Percentiles rank a stretch among this genome's conserved stretches.
phyloP scores from a whole-genome alignment of 2,797 vertebrate genomes.

The Enteromius treurensis region DNA sequence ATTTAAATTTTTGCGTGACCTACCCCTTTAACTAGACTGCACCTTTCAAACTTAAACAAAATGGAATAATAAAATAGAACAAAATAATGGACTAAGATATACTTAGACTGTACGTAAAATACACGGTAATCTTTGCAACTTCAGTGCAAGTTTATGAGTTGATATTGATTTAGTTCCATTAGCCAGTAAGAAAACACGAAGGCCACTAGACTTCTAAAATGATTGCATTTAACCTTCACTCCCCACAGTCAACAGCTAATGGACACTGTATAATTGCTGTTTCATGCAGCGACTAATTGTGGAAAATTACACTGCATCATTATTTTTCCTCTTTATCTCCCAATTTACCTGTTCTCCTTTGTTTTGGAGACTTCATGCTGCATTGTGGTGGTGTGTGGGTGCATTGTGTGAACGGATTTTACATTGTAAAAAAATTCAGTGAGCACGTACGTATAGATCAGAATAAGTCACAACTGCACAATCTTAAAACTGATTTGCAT shows the following conservation, averaged over 20 bases:
- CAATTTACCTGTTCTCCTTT: constrained; percentile 47
- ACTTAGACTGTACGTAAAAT: too few relatives aligned
- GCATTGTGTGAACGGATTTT: background rate
- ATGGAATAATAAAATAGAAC: background rate
- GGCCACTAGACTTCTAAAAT: constrained; percentile 73
- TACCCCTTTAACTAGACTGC: background rate
- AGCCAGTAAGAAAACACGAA: background rate
- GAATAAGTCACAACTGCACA: background rate
- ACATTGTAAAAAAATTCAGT: background rate
- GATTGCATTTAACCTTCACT: constrained; percentile 91
- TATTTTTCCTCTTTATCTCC: constrained; percentile 56
- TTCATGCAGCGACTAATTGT: constrained; percentile 91
- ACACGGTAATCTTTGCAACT: background rate
- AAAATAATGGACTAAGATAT: background rate
- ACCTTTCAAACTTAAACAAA: background rate
- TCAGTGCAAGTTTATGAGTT: background rate
- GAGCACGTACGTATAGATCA: too few relatives aligned
- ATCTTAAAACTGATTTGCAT: background rate
- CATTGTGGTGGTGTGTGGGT: constrained; percentile 3
- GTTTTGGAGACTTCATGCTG: background rate
- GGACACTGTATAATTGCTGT: constrained; percentile 85
- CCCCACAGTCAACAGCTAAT: constrained; percentile 64
- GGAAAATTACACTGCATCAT: constrained; percentile 90
- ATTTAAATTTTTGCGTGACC: background rate
- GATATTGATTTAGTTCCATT: background rate